phyloP scores from a whole-genome alignment of 2,888 invertebrate species.

The Meteorus cinctellus region DNA sequence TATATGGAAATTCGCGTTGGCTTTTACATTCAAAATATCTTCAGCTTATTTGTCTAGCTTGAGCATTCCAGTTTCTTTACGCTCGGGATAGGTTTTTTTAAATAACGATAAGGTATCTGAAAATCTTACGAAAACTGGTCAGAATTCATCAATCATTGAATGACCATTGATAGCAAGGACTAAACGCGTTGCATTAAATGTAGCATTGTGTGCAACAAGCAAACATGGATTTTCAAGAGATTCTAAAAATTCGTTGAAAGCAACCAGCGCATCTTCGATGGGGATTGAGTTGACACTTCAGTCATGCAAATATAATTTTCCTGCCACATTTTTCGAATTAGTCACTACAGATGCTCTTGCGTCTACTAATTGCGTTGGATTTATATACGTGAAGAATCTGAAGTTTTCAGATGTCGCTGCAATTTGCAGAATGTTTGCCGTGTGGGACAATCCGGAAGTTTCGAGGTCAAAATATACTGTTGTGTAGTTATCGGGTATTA shows the following conservation, averaged over 20 bases:
- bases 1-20: slow-evolving; percentile 33
- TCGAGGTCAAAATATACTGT: slow-evolving; percentile 54
- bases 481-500: slow-evolving; percentile 30
- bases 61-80: slow-evolving; percentile 28
- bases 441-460: slow-evolving; percentile 50
- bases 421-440: slow-evolving; percentile 52
- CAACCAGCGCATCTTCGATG: slow-evolving; percentile 34
- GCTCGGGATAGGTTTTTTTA: slow-evolving; percentile 26
- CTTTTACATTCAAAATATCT: slow-evolving; percentile 33
- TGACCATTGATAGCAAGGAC: slow-evolving; percentile 34
- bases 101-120: slow-evolving; percentile 40
- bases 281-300: slow-evolving; percentile 39
- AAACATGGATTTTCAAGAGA: slow-evolving; percentile 34
- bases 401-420: slow-evolving; percentile 45
- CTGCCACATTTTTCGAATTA: slow-evolving; percentile 43
- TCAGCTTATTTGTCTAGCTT: slow-evolving; percentile 26
- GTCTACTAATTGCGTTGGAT: slow-evolving; percentile 45
- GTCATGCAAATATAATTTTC: slow-evolving; percentile 44
- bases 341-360: slow-evolving; percentile 41
- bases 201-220: slow-evolving; percentile 45
- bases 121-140: slow-evolving; percentile 44
- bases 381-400: slow-evolving; percentile 50
- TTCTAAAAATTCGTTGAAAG: slow-evolving; percentile 39
- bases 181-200: slow-evolving; percentile 45
- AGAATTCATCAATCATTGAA: slow-evolving; percentile 40